phyloP scores from a whole-genome alignment of 2,797 vertebrate species.

The Squalus acanthias region DNA sequence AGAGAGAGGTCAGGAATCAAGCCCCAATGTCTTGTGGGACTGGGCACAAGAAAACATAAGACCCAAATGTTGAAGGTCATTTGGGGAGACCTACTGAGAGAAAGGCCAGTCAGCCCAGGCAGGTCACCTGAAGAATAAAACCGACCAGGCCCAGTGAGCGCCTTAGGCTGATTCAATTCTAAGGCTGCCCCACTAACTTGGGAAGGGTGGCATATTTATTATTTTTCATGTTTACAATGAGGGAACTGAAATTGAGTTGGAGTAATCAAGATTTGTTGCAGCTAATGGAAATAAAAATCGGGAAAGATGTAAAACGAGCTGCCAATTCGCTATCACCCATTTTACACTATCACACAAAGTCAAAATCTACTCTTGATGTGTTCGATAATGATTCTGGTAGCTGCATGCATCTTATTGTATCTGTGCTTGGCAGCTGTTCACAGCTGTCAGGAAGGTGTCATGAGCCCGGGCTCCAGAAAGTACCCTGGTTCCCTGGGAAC shows the following conservation, averaged over 20 bases:
- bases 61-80: not conserved
- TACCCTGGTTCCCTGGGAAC: too few relatives aligned
- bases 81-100: not conserved
- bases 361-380: too few relatives aligned
- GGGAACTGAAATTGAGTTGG: not conserved
- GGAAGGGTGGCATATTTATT: not conserved
- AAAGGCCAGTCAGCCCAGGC: not conserved
- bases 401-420: too few relatives aligned
- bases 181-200: not conserved
- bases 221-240: not conserved
- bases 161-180: not conserved
- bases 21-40: not conserved
- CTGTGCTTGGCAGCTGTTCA: too few relatives aligned
- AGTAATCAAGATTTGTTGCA: too few relatives aligned
- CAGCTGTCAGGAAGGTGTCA: too few relatives aligned
- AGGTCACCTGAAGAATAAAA: not conserved
- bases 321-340: too few relatives aligned
- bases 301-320: too few relatives aligned
- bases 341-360: too few relatives aligned
- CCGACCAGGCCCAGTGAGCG: not conserved
- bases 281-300: too few relatives aligned
- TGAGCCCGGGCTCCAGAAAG: too few relatives aligned
- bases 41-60: not conserved
- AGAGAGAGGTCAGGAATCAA: not conserved
- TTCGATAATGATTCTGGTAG: too few relatives aligned